Evolutionary conservation across 2,797 vertebrate genomes (phyloP).

Genomic region (Sitta carolinensis): DNA sequence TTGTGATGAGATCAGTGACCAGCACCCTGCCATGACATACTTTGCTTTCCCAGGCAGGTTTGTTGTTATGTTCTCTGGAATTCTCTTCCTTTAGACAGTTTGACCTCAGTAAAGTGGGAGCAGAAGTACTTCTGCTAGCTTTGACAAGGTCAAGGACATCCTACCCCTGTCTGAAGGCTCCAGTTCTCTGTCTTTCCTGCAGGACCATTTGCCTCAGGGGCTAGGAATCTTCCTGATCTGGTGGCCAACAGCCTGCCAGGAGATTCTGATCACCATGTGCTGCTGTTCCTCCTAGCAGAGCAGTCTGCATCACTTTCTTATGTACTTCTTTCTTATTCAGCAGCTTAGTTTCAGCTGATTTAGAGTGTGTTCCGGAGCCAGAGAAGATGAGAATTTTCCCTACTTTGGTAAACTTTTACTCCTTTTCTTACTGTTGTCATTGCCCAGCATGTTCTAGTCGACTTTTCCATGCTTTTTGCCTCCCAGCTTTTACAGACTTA

Average conservation of each 20-base stretch:
- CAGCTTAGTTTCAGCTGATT: neutral
- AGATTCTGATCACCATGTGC: neutral
- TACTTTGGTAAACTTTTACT: neutral
- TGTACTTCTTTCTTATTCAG: neutral
- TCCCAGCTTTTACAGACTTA: neutral
- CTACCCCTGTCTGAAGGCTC: neutral
- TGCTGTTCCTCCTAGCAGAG: neutral
- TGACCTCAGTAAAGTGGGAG: neutral
- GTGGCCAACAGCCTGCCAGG: fast-evolving
- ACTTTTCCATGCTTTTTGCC: neutral
- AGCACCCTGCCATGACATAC: neutral
- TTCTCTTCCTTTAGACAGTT: neutral
- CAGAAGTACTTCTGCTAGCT: neutral
- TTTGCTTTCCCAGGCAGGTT: neutral
- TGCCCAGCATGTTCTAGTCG: neutral
- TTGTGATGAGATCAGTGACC: neutral
- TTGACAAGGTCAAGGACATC: neutral
- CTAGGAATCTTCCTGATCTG: neutral
- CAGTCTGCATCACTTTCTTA: neutral
- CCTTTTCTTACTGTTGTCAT: neutral
- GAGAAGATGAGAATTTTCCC: neutral
- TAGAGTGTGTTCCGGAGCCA: neutral
- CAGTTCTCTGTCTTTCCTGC: neutral
- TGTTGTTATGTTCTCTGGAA: neutral
- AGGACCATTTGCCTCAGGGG: neutral